Percentiles rank a stretch among this genome's conserved stretches.
Evolutionary conservation across 2,888 invertebrate species (phyloP).

Genomic region (Terebella lapidaria): DNA sequence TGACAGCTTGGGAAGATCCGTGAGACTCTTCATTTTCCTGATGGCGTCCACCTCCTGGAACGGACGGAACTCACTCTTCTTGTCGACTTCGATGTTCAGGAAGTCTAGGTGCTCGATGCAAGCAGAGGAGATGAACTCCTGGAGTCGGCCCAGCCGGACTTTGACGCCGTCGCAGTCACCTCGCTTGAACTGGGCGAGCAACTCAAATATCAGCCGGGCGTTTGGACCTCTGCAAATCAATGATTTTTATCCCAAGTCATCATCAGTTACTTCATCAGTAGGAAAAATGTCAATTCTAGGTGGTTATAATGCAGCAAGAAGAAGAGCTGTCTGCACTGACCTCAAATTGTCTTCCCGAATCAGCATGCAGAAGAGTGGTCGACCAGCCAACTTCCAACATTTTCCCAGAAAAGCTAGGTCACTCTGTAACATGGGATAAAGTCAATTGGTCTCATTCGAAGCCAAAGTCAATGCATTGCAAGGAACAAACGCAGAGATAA

Average conservation of each 20-base stretch:
- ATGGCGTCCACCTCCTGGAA: constrained; percentile 86
- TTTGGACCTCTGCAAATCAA: constrained; percentile 62
- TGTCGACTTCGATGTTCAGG: constrained; percentile 67
- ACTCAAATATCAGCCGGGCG: constrained; percentile 76
- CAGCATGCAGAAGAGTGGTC: constrained; percentile 93
- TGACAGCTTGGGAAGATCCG: constrained; percentile 83
- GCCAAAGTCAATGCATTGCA: background rate
- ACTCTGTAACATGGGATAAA: constrained; percentile 58
- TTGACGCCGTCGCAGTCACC: constrained; percentile 94
- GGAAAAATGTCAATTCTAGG: too few species aligned
- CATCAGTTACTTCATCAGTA: background rate
- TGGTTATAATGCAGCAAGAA: too few species aligned
- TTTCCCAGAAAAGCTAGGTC: constrained; percentile 95
- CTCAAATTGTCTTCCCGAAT: constrained; percentile 58
- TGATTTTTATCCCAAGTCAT: background rate
- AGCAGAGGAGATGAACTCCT: constrained; percentile 93
- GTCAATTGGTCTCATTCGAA: background rate
- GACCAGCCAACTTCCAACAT: constrained; percentile 94
- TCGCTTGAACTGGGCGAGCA: constrained; percentile 93
- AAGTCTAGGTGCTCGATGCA: constrained; percentile 99
- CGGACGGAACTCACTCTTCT: constrained; percentile 65
- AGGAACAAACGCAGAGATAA: background rate
- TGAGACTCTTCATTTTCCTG: constrained; percentile 87
- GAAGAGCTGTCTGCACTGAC: background rate
- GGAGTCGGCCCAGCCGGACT: constrained; percentile 78